These are phyloP conservation scores for Danio choprae DNA, from an alignment of 2,797 vertebrate genomes.

Conservation along the genomic window DNA sequence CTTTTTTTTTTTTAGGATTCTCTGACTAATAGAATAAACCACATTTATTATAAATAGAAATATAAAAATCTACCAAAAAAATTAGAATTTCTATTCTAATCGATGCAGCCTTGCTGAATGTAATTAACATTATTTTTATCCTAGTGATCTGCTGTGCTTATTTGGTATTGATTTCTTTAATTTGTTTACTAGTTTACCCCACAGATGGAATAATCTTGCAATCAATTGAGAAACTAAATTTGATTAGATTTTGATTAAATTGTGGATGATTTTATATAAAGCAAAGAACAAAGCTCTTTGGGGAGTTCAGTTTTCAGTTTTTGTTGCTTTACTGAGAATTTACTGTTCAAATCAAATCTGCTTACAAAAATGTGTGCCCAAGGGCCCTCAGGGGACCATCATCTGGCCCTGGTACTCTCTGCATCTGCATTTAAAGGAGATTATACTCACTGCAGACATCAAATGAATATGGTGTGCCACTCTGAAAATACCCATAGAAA, in stretches of 20 bases:
- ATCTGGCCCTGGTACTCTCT: not conserved
- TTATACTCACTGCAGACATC: not conserved
- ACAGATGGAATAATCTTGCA: not conserved
- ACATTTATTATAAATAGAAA: not conserved
- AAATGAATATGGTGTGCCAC: not conserved
- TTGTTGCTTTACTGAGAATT: slow-evolving; percentile 1
- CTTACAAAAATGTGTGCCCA: not conserved
- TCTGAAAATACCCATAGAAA: slow-evolving; percentile 12
- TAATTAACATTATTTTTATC: not conserved
- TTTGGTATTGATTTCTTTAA: not conserved
- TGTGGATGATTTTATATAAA: not conserved
- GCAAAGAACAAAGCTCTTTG: not conserved
- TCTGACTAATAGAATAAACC: no score
- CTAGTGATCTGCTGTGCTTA: not conserved
- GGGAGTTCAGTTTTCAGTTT: not conserved
- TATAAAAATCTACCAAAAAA: no score
- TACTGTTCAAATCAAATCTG: not conserved
- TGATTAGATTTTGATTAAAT: not conserved
- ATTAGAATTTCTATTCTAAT: not conserved
- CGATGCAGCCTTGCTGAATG: no score
- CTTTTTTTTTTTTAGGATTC: no score
- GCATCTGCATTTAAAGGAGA: not conserved
- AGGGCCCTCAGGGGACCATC: not conserved
- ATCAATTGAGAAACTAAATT: not conserved
- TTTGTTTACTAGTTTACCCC: no score